These are phyloP conservation scores for Tylochromis polylepis DNA, from an alignment of 2,113 vertebrate genomes.

Conservation along the genomic window DNA sequence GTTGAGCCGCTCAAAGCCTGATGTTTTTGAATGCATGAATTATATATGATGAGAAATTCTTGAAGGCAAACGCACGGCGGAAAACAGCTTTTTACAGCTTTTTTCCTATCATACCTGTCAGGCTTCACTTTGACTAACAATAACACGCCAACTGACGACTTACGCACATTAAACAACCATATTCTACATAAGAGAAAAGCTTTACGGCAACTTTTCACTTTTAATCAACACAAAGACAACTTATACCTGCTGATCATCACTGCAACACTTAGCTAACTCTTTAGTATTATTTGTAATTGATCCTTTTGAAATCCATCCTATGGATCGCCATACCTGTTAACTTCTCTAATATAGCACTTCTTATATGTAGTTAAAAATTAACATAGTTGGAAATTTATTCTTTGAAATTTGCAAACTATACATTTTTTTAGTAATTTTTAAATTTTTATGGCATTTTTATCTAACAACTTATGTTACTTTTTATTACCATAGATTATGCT, in stretches of 20 bases:
- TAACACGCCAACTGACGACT: neutral
- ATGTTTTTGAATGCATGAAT: slow-evolving; percentile 28
- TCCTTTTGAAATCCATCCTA: neutral
- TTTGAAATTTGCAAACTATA: neutral
- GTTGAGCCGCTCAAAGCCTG: neutral
- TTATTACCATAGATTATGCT: neutral
- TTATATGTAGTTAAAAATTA: neutral
- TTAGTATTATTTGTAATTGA: neutral
- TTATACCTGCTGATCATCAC: neutral
- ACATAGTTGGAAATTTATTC: neutral
- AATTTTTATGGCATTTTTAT: neutral
- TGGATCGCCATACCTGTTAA: neutral
- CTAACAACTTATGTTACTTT: neutral
- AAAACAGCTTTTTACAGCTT: slow-evolving; percentile 3
- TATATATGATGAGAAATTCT: slow-evolving; percentile 20
- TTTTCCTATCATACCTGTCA: slow-evolving; percentile 9
- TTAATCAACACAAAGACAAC: neutral
- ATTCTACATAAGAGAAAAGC: neutral
- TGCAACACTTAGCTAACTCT: neutral
- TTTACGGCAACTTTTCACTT: neutral
- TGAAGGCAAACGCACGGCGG: neutral
- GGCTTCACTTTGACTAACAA: neutral
- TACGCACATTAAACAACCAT: neutral
- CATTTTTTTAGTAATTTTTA: neutral
- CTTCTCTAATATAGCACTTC: neutral